Base-by-base conservation (phyloP, 2,797 vertebrate genomes). In the Brotula barbata region DNA sequence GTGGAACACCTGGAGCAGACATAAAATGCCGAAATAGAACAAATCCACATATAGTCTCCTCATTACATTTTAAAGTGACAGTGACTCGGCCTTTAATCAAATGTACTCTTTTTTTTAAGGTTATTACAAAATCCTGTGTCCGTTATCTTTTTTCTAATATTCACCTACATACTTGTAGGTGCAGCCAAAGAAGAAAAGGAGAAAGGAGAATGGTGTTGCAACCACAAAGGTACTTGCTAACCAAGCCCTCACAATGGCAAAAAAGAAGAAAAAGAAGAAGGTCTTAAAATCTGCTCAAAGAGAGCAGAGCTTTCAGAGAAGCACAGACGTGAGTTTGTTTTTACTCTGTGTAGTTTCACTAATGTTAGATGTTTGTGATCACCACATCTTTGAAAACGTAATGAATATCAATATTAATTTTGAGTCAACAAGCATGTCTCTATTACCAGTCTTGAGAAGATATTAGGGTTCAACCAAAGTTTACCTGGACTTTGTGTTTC, bases 121-220 rank as follows among this genome's bases (percentile, higher is more conserved):
- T 3, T 39, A 1, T 22, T 20, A 0, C 21, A 10, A 28, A 52
- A 1, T 33, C 31, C 4, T 28, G 1, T 23, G 7, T 13, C n/a
- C 12, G 16, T 20, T n/a, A 1, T 5, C 11, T 7, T 49, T 1
- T 5, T 28, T 8, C 19, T 17, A 3, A n/a, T 14, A n/a, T 57
- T 22, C 16, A 14, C 44, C 15, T 6, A 46, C 1, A 56, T 69
- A 0, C n/a, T 36, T 52, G 48, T 14, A 89, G 85, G 77, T 75
- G 28, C 22, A 68, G 28, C 41, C 60, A 0, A 89, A 90, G 73
- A 89, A 88, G 75, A 91, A 83, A 66, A 87, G 58, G 58, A 83
- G 68, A 53, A 89, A 73, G 58, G 72, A 78, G 49, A 84, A 88
- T 73, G 87, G 58, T 1, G 14, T 73, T 31, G 49, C 46, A 67